Evolutionary conservation across 1,140 invertebrate species (phyloP).

Genomic region (Vanessa atalanta): DNA sequence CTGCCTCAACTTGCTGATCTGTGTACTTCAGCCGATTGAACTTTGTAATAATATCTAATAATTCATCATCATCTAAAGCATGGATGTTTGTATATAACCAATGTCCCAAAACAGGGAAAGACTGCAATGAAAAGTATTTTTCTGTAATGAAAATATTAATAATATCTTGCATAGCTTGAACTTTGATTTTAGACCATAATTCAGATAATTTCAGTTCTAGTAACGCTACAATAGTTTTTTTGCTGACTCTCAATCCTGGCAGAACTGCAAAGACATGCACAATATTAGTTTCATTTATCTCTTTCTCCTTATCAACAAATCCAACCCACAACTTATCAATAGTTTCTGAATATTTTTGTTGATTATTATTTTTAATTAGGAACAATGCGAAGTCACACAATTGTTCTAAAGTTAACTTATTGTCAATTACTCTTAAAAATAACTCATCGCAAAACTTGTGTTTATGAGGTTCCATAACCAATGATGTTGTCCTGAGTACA

Average conservation of each 20-base stretch:
- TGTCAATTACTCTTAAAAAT: slow-evolving; percentile 83
- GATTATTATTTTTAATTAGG: slow-evolving; percentile 68
- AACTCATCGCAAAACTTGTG: slow-evolving; percentile 83
- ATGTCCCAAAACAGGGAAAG: slow-evolving; percentile 78
- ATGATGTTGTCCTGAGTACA: slow-evolving; percentile 68
- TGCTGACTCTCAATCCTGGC: slow-evolving; percentile 82
- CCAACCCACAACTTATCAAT: slow-evolving; percentile 87
- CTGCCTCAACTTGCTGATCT: slow-evolving; percentile 80
- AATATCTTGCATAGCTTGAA: slow-evolving; percentile 82
- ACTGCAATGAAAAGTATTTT: slow-evolving; percentile 74
- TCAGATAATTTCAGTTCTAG: slow-evolving; percentile 83
- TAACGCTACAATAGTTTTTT: slow-evolving; percentile 82
- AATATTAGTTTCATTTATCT: slow-evolving; percentile 83
- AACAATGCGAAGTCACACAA: slow-evolving; percentile 82
- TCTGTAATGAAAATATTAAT: slow-evolving; percentile 72
- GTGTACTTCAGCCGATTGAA: slow-evolving; percentile 81
- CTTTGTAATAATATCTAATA: slow-evolving; percentile 82
- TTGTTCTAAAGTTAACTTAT: slow-evolving; percentile 83
- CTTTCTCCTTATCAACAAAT: slow-evolving; percentile 81
- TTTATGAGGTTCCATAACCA: slow-evolving; percentile 76
- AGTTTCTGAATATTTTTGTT: slow-evolving; percentile 75
- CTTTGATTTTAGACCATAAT: slow-evolving; percentile 82
- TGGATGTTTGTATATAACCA: slow-evolving; percentile 85
- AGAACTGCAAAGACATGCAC: slow-evolving; percentile 82
- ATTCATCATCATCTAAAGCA: slow-evolving; percentile 81